Evolutionary conservation across 2,797 vertebrate species (phyloP).

Genomic region (Fundulus diaphanus): DNA sequence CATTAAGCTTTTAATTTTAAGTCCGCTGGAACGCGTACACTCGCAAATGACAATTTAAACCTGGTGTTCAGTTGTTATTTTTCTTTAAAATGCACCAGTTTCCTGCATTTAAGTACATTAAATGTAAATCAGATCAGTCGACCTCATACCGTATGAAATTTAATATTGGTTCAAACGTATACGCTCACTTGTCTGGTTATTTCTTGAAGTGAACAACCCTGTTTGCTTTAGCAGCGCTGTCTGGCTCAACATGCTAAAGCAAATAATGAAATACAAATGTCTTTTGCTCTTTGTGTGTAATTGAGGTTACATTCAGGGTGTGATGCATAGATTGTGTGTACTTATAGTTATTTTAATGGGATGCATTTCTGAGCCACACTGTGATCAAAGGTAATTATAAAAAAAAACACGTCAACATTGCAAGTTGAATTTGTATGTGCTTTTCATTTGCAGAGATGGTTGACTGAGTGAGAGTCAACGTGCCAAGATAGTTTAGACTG

Average conservation of each 20-base stretch:
- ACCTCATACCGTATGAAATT: neutral
- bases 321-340: conserved; percentile 27
- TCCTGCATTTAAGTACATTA: neutral
- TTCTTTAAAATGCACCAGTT: neutral
- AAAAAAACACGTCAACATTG: conserved; percentile 19
- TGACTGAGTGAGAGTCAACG: conserved; percentile 11
- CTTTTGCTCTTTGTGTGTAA: conserved; percentile 9
- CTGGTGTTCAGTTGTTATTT: no score
- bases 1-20: neutral
- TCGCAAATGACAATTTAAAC: neutral
- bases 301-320: conserved; percentile 7
- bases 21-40: neutral
- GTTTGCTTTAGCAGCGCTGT: neutral
- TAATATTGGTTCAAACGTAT: neutral
- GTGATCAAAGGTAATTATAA: conserved; percentile 37
- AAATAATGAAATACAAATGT: conserved; percentile 1
- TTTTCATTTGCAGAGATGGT: conserved; percentile 20
- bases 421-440: conserved; percentile 2
- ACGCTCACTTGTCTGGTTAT: neutral
- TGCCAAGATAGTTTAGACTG: neutral
- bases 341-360: conserved; percentile 21
- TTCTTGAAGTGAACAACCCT: neutral
- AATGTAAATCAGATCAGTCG: neutral
- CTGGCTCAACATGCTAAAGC: neutral
- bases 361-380: conserved; percentile 20